phyloP scores from a whole-genome alignment of 2,797 vertebrate species.

The Semotilus atromaculatus region DNA sequence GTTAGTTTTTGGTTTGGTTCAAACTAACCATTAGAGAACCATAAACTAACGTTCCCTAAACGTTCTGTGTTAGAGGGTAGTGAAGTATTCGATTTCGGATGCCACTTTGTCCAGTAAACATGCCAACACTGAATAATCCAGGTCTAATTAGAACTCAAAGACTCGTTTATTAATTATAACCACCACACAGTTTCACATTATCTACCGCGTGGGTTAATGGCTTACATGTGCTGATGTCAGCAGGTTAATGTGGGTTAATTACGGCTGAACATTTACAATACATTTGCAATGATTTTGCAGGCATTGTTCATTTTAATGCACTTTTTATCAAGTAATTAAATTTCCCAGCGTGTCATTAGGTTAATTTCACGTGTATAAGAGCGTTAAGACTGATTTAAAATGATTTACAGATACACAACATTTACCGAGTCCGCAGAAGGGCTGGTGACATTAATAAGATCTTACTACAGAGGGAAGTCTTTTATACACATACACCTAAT shows the following conservation, averaged over 20 bases:
- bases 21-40: too few relatives aligned
- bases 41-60: too few relatives aligned
- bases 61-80: too few relatives aligned
- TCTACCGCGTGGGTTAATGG: background rate
- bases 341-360: background rate
- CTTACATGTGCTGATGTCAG: too few relatives aligned
- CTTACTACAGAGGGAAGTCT: too few relatives aligned
- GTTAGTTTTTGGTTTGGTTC: too few relatives aligned
- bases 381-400: background rate
- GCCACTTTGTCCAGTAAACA: background rate
- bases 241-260: slow-evolving; percentile 6
- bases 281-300: background rate
- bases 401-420: too few relatives aligned
- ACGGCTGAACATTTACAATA: background rate
- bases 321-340: slow-evolving; percentile 4
- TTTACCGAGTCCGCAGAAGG: too few relatives aligned
- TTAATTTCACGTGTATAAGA: background rate
- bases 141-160: background rate
- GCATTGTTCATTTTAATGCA: background rate
- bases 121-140: background rate
- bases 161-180: background rate
- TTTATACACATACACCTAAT: too few relatives aligned
- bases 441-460: too few relatives aligned
- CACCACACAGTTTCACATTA: background rate
- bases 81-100: too few relatives aligned